phyloP scores from a whole-genome alignment of 2,888 invertebrate genomes.

The Cosmopolites sordidus region DNA sequence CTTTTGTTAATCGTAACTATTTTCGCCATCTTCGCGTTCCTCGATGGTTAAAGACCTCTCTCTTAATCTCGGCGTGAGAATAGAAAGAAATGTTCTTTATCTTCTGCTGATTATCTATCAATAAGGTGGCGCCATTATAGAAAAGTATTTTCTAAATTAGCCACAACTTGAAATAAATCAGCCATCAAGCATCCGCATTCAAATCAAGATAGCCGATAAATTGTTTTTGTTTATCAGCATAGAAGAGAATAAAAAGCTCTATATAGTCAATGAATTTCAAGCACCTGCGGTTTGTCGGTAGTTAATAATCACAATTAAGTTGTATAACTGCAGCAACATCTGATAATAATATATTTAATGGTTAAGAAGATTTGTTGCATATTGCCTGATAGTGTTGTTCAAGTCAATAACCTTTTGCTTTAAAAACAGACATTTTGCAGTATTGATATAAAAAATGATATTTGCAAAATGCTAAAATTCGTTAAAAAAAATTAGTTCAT shows the following conservation, averaged over 20 bases:
- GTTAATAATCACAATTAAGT: slow-evolving; percentile 22
- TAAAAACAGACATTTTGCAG: too few relatives aligned
- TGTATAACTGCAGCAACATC: slow-evolving; percentile 12
- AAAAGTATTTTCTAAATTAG: slow-evolving; percentile 14
- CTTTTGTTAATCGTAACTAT: too few relatives aligned
- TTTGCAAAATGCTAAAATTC: too few relatives aligned
- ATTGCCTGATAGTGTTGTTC: neutral
- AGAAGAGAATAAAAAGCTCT: slow-evolving; percentile 14
- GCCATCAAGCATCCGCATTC: slow-evolving; percentile 6
- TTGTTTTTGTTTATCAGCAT: slow-evolving; percentile 17
- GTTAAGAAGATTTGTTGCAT: slow-evolving; percentile 14
- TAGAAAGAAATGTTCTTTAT: neutral
- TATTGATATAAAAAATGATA: too few relatives aligned
- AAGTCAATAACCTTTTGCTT: slow-evolving; percentile 1
- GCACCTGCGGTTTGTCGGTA: slow-evolving; percentile 13
- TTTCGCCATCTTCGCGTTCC: too few relatives aligned
- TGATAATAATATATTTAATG: slow-evolving; percentile 12
- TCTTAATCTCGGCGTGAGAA: neutral
- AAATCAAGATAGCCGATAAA: slow-evolving; percentile 17
- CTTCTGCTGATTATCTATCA: neutral
- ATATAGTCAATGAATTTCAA: slow-evolving; percentile 12
- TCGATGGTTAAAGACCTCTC: too few relatives aligned
- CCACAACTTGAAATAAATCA: slow-evolving; percentile 13
- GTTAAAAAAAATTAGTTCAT: too few relatives aligned
- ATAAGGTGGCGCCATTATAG: slow-evolving; percentile 4